These are phyloP conservation scores for Gymnoscopelus microlampas DNA, from an alignment of 2,797 vertebrate species.

Conservation along the genomic window DNA sequence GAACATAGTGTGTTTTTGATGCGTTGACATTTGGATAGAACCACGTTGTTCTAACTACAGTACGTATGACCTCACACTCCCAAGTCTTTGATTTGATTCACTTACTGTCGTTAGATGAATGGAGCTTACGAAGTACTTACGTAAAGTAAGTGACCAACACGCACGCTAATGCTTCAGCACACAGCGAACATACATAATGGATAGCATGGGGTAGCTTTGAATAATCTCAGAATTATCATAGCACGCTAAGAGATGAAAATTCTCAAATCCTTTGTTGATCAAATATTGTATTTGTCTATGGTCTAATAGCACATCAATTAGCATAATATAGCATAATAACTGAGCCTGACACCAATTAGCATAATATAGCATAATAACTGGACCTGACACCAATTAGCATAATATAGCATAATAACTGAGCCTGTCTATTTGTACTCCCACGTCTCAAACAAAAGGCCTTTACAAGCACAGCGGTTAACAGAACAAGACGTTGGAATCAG, in stretches of 20 bases:
- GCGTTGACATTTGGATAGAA: not conserved
- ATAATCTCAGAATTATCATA: not conserved
- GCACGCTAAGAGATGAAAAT: not conserved
- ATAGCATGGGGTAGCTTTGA: too few species aligned
- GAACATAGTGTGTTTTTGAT: not conserved
- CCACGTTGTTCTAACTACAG: not conserved
- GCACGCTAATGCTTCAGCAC: not conserved
- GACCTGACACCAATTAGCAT: too few species aligned
- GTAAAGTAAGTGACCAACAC: not conserved
- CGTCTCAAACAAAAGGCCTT: conserved; percentile 3
- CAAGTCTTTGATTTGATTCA: too few species aligned
- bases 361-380: too few species aligned
- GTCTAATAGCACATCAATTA: too few species aligned
- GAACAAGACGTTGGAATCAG: conserved; percentile 30
- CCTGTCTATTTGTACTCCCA: not conserved
- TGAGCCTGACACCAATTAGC: too few species aligned
- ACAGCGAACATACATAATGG: not conserved
- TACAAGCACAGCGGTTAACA: conserved; percentile 31
- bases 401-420: too few species aligned
- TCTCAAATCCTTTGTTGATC: not conserved
- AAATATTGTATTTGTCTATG: not conserved
- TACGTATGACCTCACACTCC: too few species aligned
- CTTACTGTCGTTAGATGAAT: too few species aligned
- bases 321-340: too few species aligned
- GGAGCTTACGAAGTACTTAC: too few species aligned